phyloP scores from a whole-genome alignment of 2,888 invertebrate genomes.

The Geotrupes spiniger region DNA sequence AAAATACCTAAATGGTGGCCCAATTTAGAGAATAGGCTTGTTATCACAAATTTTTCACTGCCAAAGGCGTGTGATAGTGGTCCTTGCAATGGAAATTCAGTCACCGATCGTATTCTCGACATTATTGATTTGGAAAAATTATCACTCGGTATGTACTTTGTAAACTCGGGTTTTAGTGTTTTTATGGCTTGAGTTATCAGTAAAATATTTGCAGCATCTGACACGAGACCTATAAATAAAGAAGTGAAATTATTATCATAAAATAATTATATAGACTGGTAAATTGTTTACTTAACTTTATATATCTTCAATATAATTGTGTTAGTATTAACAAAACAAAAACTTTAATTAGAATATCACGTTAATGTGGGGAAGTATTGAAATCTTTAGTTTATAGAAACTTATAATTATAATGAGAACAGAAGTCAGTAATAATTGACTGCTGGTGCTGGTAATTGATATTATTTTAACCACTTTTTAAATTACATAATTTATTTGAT shows the following conservation, averaged over 20 bases:
- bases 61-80: slow-evolving; percentile 58
- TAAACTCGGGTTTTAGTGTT: slow-evolving; percentile 38
- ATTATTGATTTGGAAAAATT: slow-evolving; percentile 47
- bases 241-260: slow-evolving; percentile 11
- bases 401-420: too few relatives aligned
- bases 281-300: too few relatives aligned
- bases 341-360: too few relatives aligned
- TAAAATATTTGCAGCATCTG: slow-evolving; percentile 46
- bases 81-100: slow-evolving; percentile 51
- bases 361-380: too few relatives aligned
- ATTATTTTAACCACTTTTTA: too few relatives aligned
- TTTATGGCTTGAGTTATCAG: slow-evolving; percentile 56
- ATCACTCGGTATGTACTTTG: slow-evolving; percentile 47
- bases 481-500: too few relatives aligned
- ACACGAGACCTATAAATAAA: slow-evolving; percentile 21
- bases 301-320: too few relatives aligned
- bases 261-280: slow-evolving; percentile 27
- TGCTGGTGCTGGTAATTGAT: too few relatives aligned
- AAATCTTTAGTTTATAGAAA: too few relatives aligned
- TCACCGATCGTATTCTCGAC: slow-evolving; percentile 39
- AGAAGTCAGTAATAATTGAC: too few relatives aligned
- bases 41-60: slow-evolving; percentile 55
- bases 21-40: slow-evolving; percentile 35
- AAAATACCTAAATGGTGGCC: slow-evolving; percentile 1
- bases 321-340: too few relatives aligned